These are phyloP conservation scores for Psilopogon haemacephalus DNA, from an alignment of 2,113 vertebrate species.

Conservation along the genomic window DNA sequence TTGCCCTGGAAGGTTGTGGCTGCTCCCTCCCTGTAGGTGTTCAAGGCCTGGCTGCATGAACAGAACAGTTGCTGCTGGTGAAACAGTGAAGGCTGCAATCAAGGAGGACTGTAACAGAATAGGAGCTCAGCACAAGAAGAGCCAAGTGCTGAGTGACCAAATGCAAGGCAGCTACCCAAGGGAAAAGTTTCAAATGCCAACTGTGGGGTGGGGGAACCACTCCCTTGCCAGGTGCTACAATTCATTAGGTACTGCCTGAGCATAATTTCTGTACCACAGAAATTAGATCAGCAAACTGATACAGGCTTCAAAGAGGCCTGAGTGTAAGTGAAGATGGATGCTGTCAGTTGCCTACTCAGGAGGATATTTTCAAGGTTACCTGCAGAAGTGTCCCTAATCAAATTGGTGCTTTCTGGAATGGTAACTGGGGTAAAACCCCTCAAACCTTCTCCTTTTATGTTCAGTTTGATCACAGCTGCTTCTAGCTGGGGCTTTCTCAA, in stretches of 20 bases:
- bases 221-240: slow-evolving; percentile 1
- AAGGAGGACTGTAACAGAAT: not conserved
- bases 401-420: not conserved
- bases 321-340: not conserved
- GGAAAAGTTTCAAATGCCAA: not conserved
- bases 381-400: not conserved
- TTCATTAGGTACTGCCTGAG: slow-evolving; percentile 1
- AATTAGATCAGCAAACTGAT: slow-evolving; percentile 34
- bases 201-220: not conserved
- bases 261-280: slow-evolving; percentile 38
- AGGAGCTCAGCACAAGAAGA: not conserved
- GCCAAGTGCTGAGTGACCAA: not conserved
- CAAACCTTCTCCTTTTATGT: not conserved
- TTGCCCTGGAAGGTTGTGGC: too few species aligned
- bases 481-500: not conserved
- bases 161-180: not conserved
- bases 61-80: not conserved
- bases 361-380: not conserved
- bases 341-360: not conserved
- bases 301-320: slow-evolving; percentile 22
- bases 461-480: not conserved
- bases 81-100: not conserved
- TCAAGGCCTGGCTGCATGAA: too few species aligned
- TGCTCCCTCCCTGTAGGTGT: too few species aligned
- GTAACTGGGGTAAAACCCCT: not conserved